Evolutionary conservation across 2,113 vertebrate species (phyloP), one percentile per base, ranked within the genome.

Genomic region (Tetraodon nigroviridis): DNA sequence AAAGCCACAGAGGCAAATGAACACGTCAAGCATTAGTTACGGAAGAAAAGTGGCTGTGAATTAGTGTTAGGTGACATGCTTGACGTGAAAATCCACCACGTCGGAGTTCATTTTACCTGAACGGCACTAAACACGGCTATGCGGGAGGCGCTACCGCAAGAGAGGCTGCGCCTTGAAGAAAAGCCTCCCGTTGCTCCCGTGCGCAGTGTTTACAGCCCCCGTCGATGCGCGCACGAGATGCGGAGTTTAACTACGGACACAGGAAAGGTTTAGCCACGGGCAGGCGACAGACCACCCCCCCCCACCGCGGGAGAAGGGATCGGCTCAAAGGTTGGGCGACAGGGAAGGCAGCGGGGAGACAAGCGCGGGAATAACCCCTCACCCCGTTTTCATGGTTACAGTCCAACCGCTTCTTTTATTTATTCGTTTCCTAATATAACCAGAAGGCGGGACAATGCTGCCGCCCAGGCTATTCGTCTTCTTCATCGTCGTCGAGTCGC

Each of bases 211-310:
- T 69, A 16, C 42, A 37, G 52, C 55, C 64, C 57, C 72, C 8
- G 42, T 53, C 61, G 5, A 59, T 71, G 55, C 56, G 62, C 53
- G 21, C 61, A 82, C 71, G 64, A 53, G 66, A 81, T 73, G 75
- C 66, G 64, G 72, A 76, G 55, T 54, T 83, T 72, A 51, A 81
- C 69, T 61, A 84, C 79, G 81, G 81, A 85, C 84, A 86, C 72
- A 67, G 47, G 47, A 74, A 75, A 81, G 64, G 45, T 75, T 65
- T 49, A 63, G 32, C 59, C 62, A 13, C 64, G 54, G 13, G 62
- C 71, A 57, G 71, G 68, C 55, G 54, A 72, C 67, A 60, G 58
- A 60, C 44, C 64, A 65, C 61, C 64, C 45, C 44, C 64, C 67
- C 61, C 64, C 45, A 37, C 60, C 60, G 27, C 52, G 12, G 54